Evolutionary conservation across 2,113 vertebrate genomes (phyloP).

Genomic region (Caranx melampygus): DNA sequence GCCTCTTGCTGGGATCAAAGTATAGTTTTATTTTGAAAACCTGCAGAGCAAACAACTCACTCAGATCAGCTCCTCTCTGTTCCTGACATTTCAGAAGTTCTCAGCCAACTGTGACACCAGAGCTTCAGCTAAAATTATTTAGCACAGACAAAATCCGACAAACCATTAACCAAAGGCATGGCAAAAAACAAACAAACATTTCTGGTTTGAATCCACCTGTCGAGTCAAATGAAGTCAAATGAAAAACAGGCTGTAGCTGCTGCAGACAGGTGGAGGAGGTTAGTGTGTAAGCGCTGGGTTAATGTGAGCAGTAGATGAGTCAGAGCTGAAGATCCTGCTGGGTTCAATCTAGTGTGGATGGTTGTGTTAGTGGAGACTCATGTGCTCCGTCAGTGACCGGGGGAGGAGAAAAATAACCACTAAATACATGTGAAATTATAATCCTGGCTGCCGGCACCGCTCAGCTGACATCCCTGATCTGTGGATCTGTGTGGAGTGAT

Average conservation of each 20-base stretch:
- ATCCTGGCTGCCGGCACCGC: background rate
- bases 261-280: slow-evolving; percentile 4
- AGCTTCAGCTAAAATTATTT: slow-evolving; percentile 6
- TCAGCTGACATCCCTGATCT: background rate
- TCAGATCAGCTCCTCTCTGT: slow-evolving; percentile 4
- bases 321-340: slow-evolving; percentile 42
- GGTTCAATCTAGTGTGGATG: background rate
- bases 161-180: slow-evolving; percentile 4
- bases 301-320: slow-evolving; percentile 35
- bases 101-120: background rate
- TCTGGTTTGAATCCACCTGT: slow-evolving; percentile 23
- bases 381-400: background rate
- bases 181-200: slow-evolving; percentile 24
- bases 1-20: background rate
- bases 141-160: background rate
- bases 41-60: background rate
- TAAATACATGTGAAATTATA: background rate
- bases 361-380: slow-evolving; percentile 24
- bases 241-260: background rate
- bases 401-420: background rate
- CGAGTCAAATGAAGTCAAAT: background rate
- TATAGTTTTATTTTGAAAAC: too few species aligned
- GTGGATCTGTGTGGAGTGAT: background rate
- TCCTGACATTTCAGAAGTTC: slow-evolving; percentile 12
- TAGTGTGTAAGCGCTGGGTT: background rate